Evolutionary conservation across 1,140 invertebrate genomes (phyloP).

Genomic region (Hydropsyche tenuis): DNA sequence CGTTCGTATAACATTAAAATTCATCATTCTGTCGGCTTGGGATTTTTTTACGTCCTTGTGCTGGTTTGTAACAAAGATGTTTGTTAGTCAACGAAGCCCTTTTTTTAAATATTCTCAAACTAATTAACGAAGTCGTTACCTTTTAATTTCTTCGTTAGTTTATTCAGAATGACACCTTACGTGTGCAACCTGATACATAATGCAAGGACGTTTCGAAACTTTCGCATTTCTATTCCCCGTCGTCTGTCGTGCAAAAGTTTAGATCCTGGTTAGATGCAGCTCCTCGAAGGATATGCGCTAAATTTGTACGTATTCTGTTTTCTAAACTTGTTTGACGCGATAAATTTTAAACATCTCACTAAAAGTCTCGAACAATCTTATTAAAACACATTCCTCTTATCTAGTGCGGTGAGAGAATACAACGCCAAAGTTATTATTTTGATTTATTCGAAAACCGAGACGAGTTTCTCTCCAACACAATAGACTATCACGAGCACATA

Average conservation of each 20-base stretch:
- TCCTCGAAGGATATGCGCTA: slow-evolving; percentile 4
- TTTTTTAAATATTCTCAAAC: background rate
- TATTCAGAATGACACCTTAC: background rate
- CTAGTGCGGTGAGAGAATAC: background rate
- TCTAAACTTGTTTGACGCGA: background rate
- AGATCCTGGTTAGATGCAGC: background rate
- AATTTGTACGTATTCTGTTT: slow-evolving; percentile 1
- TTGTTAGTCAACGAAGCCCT: background rate
- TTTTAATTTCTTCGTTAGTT: background rate
- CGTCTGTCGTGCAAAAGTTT: background rate
- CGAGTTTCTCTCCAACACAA: background rate
- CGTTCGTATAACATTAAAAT: too few species aligned
- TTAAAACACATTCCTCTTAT: background rate
- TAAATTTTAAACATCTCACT: slow-evolving; percentile 14
- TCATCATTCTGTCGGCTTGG: too few species aligned
- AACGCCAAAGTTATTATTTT: too few species aligned
- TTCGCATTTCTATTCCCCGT: slow-evolving; percentile 7
- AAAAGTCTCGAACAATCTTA: background rate
- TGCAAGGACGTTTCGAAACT: slow-evolving; percentile 1
- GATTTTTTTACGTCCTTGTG: background rate
- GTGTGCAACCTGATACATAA: slow-evolving; percentile 16
- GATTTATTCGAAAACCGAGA: too few species aligned
- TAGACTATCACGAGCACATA: background rate
- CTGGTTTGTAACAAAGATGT: background rate
- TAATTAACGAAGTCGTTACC: slow-evolving; percentile 7